Conservation (phyloP, 2,797 vertebrate genomes). For the Nyctibius grandis region DNA sequence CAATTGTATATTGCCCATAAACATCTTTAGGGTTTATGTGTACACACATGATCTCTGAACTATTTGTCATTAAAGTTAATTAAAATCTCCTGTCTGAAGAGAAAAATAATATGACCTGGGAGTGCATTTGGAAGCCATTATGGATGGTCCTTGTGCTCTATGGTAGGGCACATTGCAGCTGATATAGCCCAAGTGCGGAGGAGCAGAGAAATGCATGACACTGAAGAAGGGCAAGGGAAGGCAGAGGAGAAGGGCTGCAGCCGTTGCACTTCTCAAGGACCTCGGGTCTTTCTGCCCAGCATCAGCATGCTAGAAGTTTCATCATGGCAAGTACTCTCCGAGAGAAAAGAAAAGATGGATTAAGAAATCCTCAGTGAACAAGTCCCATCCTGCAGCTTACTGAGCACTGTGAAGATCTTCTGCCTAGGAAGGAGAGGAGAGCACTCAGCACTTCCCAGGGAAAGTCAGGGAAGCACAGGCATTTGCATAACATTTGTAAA, state of each 20-base stretch:
- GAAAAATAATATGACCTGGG: neutral
- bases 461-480: neutral
- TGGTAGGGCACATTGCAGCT: neutral
- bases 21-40: neutral
- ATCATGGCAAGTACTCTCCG: neutral
- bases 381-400: neutral
- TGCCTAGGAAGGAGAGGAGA: neutral
- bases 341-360: neutral
- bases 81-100: neutral
- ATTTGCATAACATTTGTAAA: neutral
- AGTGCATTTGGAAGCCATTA: slow-evolving; percentile 1
- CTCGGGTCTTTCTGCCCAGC: neutral
- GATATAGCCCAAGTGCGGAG: neutral
- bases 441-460: neutral
- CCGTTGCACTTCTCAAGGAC: neutral
- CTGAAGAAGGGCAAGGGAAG: neutral
- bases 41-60: neutral
- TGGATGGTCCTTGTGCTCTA: neutral
- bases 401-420: neutral
- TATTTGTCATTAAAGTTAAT: neutral
- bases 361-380: neutral
- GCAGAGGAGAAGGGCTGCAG: neutral
- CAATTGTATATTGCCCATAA: neutral
- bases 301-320: neutral
- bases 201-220: neutral